Percentiles rank a stretch among this genome's conserved stretches.
Conservation (phyloP, 1,140 invertebrate species). For the Andrena cerasifolii region DNA sequence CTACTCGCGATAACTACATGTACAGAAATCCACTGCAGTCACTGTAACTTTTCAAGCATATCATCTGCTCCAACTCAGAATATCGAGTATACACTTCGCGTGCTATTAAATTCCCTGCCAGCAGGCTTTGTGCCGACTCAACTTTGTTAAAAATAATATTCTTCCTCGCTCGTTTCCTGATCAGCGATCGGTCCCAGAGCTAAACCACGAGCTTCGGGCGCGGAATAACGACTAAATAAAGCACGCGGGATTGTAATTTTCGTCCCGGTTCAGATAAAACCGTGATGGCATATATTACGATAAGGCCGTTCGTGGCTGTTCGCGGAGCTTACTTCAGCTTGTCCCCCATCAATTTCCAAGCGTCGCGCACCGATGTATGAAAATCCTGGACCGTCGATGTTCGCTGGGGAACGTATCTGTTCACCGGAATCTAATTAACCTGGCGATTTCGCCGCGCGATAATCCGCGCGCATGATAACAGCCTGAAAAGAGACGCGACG, state of each 20-base stretch:
- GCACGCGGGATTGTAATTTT: conserved; percentile 45
- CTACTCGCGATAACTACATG: too few relatives aligned
- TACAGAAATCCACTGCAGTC: too few relatives aligned
- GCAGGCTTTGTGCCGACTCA: not conserved
- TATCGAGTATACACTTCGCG: not conserved
- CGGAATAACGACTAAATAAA: conserved; percentile 43
- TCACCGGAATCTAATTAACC: conserved; percentile 8
- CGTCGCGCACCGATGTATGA: conserved; percentile 38
- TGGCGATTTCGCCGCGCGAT: not conserved
- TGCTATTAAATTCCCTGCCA: not conserved
- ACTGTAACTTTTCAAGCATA: too few relatives aligned
- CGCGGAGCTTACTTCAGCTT: conserved; percentile 13
- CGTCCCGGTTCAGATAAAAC: conserved; percentile 43
- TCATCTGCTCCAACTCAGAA: too few relatives aligned
- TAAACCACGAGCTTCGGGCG: conserved; percentile 1
- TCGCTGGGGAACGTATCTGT: not conserved
- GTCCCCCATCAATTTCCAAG: conserved; percentile 39
- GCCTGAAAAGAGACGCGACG: not conserved
- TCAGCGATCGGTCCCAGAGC: not conserved
- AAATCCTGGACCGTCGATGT: conserved; percentile 13
- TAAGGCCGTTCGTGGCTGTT: conserved; percentile 40
- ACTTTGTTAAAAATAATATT: conserved; percentile 38
- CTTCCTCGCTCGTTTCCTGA: conserved; percentile 1
- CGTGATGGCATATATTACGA: conserved; percentile 60
- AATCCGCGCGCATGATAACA: not conserved